phyloP scores from a whole-genome alignment of 2,888 invertebrate species.

The Nomada ruficornis region DNA sequence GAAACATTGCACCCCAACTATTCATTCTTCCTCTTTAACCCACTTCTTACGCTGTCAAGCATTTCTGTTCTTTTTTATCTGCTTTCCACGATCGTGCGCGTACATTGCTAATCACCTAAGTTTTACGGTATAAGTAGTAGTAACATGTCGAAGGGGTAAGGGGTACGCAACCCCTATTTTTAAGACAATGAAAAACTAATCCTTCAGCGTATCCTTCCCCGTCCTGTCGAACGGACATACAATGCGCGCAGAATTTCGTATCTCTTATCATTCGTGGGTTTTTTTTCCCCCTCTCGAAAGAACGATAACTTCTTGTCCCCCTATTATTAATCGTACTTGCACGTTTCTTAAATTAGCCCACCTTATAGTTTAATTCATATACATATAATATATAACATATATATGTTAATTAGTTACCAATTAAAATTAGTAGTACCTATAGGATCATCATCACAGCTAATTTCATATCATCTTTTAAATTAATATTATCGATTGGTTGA shows the following conservation, averaged over 20 bases:
- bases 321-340: slow-evolving; percentile 66
- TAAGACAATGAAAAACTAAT: slow-evolving; percentile 22
- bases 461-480: slow-evolving; percentile 66
- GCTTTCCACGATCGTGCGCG: slow-evolving; percentile 36
- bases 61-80: neutral
- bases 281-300: slow-evolving; percentile 8
- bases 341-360: slow-evolving; percentile 63
- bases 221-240: neutral
- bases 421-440: slow-evolving; percentile 82
- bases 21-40: neutral
- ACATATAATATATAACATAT: slow-evolving; percentile 68
- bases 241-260: neutral
- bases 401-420: slow-evolving; percentile 64
- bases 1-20: slow-evolving; percentile 41
- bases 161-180: neutral
- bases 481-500: slow-evolving; percentile 61
- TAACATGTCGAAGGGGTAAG: slow-evolving; percentile 30
- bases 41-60: slow-evolving; percentile 27
- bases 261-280: neutral
- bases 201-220: neutral
- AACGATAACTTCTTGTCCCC: slow-evolving; percentile 3
- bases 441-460: slow-evolving; percentile 83
- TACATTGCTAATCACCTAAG: slow-evolving; percentile 20
- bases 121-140: slow-evolving; percentile 42
- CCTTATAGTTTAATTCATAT: slow-evolving; percentile 69